phyloP scores from a whole-genome alignment of 2,113 vertebrate species.

The Condylura cristata region DNA sequence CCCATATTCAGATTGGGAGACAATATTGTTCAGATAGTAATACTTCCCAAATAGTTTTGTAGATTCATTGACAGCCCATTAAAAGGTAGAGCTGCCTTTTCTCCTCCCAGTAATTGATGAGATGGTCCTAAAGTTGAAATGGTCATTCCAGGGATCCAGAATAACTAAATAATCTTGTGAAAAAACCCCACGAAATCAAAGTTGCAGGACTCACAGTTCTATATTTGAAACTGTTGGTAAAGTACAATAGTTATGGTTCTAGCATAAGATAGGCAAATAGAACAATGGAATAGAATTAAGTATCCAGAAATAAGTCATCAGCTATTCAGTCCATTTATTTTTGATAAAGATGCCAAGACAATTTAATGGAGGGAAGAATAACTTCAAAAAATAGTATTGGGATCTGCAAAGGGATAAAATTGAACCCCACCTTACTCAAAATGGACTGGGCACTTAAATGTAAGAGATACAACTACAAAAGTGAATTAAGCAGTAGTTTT shows the following conservation, averaged over 20 bases:
- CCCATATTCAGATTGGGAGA: neutral
- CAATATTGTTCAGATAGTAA: neutral
- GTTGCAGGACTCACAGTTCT: neutral
- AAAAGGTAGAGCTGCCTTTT: neutral
- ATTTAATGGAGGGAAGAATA: too few species aligned
- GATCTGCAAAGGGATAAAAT: neutral
- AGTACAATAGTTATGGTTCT: neutral
- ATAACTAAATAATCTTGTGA: neutral
- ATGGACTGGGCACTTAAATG: neutral
- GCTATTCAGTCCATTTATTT: neutral
- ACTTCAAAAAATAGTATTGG: too few species aligned
- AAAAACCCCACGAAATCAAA: neutral
- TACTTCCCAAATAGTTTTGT: neutral
- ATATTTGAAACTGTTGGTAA: neutral
- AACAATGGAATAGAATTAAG: neutral
- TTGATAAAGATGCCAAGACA: neutral
- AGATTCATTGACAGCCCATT: neutral
- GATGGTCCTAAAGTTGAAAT: neutral
- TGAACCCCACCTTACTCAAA: neutral
- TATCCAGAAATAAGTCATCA: neutral
- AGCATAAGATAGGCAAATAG: neutral
- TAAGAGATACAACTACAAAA: neutral
- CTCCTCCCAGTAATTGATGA: neutral
- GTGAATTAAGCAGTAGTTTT: neutral
- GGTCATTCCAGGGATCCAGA: neutral